phyloP scores from a whole-genome alignment of 2,797 vertebrate species.

The Poeciliopsis infans region DNA sequence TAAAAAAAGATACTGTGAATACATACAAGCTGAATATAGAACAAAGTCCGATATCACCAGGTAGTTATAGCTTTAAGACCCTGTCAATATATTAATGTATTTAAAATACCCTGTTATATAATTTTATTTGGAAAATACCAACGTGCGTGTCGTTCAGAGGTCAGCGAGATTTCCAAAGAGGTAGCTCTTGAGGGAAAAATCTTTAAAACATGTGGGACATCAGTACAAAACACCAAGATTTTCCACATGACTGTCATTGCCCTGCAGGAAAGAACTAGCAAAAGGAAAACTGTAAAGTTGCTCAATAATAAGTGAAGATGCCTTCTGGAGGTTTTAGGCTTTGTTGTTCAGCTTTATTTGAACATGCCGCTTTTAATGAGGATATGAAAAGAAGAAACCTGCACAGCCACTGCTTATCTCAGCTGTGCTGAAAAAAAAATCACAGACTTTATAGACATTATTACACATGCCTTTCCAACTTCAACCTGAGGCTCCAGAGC shows the following conservation, averaged over 20 bases:
- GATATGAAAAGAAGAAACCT: slow-evolving; percentile 29
- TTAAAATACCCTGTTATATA: slow-evolving; percentile 8
- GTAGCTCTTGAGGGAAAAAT: slow-evolving; percentile 34
- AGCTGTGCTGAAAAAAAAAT: background rate
- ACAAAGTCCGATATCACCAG: slow-evolving; percentile 23
- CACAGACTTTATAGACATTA: background rate
- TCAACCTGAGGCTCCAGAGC: too few species aligned
- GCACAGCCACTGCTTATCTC: slow-evolving; percentile 40
- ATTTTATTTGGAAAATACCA: slow-evolving; percentile 38
- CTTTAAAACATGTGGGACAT: slow-evolving; percentile 50
- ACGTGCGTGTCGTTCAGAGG: slow-evolving; percentile 30
- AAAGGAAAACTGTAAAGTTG: slow-evolving; percentile 20
- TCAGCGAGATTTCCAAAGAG: slow-evolving; percentile 25
- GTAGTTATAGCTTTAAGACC: slow-evolving; percentile 14
- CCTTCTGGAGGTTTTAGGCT: slow-evolving; percentile 43
- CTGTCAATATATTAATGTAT: slow-evolving; percentile 20
- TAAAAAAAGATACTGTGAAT: slow-evolving; percentile 1
- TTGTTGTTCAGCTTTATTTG: slow-evolving; percentile 50
- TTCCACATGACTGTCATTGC: slow-evolving; percentile 44
- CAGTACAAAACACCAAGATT: slow-evolving; percentile 43
- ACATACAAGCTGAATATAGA: slow-evolving; percentile 26
- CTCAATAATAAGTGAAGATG: slow-evolving; percentile 31
- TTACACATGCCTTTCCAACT: slow-evolving; percentile 20
- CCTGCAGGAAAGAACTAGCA: slow-evolving; percentile 40
- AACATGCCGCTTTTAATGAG: slow-evolving; percentile 49